phyloP scores from a whole-genome alignment of 2,888 invertebrate species.

The Ornithoptera alexandrae region DNA sequence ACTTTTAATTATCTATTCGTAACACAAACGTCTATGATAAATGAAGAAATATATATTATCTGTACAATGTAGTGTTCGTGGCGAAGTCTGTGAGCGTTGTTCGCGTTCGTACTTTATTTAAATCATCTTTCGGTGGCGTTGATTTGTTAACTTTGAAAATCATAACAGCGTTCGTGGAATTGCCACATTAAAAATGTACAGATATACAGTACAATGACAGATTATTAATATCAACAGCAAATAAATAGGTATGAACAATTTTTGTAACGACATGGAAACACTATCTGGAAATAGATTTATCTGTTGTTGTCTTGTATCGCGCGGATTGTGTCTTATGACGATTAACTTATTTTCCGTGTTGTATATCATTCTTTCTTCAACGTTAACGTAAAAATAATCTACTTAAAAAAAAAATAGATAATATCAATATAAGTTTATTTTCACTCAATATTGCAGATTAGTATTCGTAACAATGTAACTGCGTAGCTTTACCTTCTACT shows the following conservation, averaged over 20 bases:
- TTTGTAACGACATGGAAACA: background rate
- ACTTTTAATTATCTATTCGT: too few species aligned
- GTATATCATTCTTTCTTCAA: background rate
- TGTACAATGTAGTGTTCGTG: background rate
- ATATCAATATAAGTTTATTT: too few species aligned
- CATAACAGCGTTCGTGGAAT: background rate
- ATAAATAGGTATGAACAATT: constrained; percentile 1
- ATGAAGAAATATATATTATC: background rate
- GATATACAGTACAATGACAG: constrained; percentile 2
- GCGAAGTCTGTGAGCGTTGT: background rate
- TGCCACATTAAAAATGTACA: background rate
- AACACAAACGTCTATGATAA: background rate
- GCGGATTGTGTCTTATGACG: background rate
- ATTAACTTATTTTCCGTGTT: background rate
- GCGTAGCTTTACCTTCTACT: background rate
- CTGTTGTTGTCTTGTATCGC: constrained; percentile 14
- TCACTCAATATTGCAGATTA: too few species aligned
- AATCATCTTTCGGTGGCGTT: background rate
- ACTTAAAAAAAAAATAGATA: too few species aligned
- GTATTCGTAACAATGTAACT: too few species aligned
- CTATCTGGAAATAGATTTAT: constrained; percentile 7
- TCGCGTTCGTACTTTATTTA: background rate
- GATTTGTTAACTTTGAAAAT: background rate
- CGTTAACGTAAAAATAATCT: background rate
- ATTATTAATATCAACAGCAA: constrained; percentile 2